Evolutionary conservation across 2,113 vertebrate genomes (phyloP).

Genomic region (Trematocara variabile): DNA sequence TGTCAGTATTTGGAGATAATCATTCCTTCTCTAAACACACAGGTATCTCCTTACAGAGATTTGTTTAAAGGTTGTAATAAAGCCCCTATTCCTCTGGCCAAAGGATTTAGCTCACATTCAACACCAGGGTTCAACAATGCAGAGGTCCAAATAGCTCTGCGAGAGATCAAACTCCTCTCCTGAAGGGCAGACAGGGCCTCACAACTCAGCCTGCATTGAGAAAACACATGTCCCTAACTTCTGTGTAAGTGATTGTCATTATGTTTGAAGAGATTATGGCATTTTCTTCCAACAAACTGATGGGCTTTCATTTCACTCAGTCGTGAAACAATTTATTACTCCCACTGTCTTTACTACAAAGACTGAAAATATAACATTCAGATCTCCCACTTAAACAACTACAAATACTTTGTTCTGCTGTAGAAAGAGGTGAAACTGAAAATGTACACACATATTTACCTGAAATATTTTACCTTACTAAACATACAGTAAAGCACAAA

Average conservation of each 20-base stretch:
- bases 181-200: background rate
- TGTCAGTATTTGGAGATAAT: constrained; percentile 15
- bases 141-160: background rate
- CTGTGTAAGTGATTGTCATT: background rate
- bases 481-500: background rate
- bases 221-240: background rate
- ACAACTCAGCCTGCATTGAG: background rate
- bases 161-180: constrained; percentile 17
- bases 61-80: constrained; percentile 50
- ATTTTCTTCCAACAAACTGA: constrained; percentile 2
- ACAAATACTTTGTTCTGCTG: background rate
- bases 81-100: constrained; percentile 20
- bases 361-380: background rate
- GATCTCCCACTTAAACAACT: background rate
- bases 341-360: background rate
- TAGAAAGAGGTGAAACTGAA: background rate
- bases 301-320: background rate
- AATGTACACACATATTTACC: background rate
- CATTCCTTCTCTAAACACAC: constrained; percentile 40
- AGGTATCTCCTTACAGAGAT: constrained; percentile 45
- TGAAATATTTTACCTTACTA: background rate
- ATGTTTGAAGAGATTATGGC: background rate
- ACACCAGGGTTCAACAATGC: constrained; percentile 53
- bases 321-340: background rate
- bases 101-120: constrained; percentile 56